phyloP scores from a whole-genome alignment of 2,888 invertebrate genomes.

The Conops quadrifasciatus region DNA sequence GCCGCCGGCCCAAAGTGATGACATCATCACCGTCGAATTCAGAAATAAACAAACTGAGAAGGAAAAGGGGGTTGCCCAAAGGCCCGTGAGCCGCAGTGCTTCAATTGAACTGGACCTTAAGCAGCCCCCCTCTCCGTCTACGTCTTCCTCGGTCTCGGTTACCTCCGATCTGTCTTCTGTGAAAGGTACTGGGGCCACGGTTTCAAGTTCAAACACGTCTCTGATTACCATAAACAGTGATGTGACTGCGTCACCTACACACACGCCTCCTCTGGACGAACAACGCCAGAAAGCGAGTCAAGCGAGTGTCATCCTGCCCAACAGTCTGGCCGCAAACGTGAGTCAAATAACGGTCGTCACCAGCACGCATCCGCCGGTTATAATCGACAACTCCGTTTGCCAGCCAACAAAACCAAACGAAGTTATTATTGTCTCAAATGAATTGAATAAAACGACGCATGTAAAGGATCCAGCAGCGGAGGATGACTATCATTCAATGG shows the following conservation, averaged over 20 bases:
- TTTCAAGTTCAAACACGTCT: conserved; percentile 60
- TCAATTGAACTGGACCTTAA: conserved; percentile 48
- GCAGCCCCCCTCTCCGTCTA: conserved; percentile 57
- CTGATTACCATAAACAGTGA: conserved; percentile 63
- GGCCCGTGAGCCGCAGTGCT: conserved; percentile 44
- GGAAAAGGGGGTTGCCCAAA: conserved; percentile 16
- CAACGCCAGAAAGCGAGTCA: conserved; percentile 44
- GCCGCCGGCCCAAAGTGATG: conserved; percentile 34
- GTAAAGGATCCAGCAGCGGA: conserved; percentile 77
- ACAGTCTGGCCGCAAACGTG: conserved; percentile 76
- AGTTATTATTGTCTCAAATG: conserved; percentile 84
- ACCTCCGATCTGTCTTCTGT: conserved; percentile 51
- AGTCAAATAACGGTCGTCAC: conserved; percentile 85
- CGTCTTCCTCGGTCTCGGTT: conserved; percentile 56
- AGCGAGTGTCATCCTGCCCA: conserved; percentile 70
- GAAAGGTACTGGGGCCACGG: conserved; percentile 37
- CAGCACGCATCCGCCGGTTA: conserved; percentile 80
- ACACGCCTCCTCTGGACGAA: conserved; percentile 41
- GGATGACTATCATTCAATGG: conserved; percentile 79
- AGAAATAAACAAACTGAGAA: conserved; percentile 35
- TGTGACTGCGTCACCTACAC: conserved; percentile 55
- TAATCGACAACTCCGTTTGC: conserved; percentile 70
- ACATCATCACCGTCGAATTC: conserved; percentile 45
- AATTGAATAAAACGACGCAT: conserved; percentile 72
- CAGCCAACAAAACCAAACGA: conserved; percentile 66